phyloP scores from a whole-genome alignment of 1,140 invertebrate genomes.

The Thereuonema tuberculata region DNA sequence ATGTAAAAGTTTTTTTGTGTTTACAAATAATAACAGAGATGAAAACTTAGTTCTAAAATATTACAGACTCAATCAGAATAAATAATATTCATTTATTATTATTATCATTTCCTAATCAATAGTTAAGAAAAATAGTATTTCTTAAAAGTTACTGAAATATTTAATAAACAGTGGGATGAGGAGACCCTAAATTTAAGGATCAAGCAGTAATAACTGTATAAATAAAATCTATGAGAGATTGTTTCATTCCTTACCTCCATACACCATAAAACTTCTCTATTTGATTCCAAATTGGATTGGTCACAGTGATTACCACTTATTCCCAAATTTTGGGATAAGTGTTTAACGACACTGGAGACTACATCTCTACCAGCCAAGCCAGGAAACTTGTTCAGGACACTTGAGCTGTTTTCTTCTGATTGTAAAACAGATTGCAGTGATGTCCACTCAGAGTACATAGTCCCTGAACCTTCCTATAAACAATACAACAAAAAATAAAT shows the following conservation, averaged over 20 bases:
- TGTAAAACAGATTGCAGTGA: conserved; percentile 31
- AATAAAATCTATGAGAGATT: not conserved
- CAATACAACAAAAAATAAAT: not conserved
- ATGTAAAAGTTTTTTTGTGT: no score
- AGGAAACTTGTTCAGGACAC: conserved; percentile 76
- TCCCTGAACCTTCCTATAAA: not conserved
- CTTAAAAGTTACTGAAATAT: no score
- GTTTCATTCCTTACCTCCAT: conserved; percentile 48
- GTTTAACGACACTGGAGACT: conserved; percentile 63
- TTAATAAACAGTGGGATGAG: no score
- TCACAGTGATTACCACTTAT: conserved; percentile 37
- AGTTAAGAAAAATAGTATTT: no score
- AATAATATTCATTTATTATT: no score
- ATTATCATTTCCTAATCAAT: no score
- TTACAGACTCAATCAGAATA: no score
- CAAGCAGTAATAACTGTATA: not conserved
- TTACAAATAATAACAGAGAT: no score
- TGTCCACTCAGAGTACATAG: conserved; percentile 34
- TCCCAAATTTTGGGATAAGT: conserved; percentile 58
- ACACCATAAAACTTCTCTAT: conserved; percentile 70
- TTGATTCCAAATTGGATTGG: conserved; percentile 28
- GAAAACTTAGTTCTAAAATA: no score
- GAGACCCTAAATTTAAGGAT: not conserved
- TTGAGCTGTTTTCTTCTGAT: conserved; percentile 45
- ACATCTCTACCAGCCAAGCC: conserved; percentile 61